phyloP scores from a whole-genome alignment of 2,888 invertebrate species.

The Zhengitettix transpicula region DNA sequence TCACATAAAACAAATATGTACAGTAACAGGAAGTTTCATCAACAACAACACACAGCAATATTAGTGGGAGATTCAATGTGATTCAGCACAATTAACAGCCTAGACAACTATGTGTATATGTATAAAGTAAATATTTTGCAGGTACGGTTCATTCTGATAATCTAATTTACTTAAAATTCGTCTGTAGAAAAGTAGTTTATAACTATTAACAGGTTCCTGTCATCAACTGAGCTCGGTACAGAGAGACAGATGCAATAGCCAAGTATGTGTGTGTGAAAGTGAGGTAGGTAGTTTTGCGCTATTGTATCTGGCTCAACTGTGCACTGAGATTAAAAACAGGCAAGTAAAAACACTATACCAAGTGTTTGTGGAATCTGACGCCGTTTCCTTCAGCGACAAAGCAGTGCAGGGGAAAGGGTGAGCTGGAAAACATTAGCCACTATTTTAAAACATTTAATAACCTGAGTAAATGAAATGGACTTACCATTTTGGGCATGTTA shows the following conservation, averaged over 20 bases:
- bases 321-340: conserved; percentile 2
- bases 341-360: conserved; percentile 2
- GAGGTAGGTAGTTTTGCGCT: conserved; percentile 19
- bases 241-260: conserved; percentile 9
- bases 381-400: not conserved
- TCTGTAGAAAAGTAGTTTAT: not conserved
- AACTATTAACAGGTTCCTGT: not conserved
- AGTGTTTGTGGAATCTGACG: conserved; percentile 6
- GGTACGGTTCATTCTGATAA: not conserved
- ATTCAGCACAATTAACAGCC: no score
- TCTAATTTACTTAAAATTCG: not conserved
- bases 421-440: not conserved
- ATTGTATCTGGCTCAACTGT: conserved; percentile 9
- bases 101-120: no score
- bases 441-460: not conserved
- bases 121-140: no score
- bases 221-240: conserved; percentile 2
- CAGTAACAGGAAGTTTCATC: conserved; percentile 3
- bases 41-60: not conserved
- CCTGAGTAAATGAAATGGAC: not conserved
- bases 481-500: not conserved
- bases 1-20: conserved; percentile 1
- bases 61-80: not conserved
- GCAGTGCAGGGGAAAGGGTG: no score
- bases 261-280: conserved; percentile 7